Evolutionary conservation across 2,797 vertebrate species (phyloP), one percentile per base, ranked within the genome.

Genomic region (Coreius guichenoti): DNA sequence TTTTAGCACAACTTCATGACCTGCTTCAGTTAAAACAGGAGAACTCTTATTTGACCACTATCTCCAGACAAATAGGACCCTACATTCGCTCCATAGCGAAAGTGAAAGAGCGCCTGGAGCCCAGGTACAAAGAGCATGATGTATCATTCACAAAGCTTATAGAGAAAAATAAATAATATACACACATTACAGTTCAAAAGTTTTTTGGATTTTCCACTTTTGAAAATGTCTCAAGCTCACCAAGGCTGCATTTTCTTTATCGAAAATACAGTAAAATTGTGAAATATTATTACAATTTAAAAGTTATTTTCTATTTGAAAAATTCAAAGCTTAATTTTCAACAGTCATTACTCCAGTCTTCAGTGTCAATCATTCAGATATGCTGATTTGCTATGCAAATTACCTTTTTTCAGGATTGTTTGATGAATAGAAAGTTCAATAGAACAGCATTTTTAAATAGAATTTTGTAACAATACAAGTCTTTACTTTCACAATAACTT

Each of bases 61-160:
- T 97, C 89, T 94, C 96, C 89, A 94, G 93, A 90, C 96, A 97
- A 92, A 97, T 97, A 0, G 95, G 91, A 0, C 96, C 96, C 36
- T 97, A 96, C 0, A 91, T 97, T 74, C 93, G 87, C 74, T 97
- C 96, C 85, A 96, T 97, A 0, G 95, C 95, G 80, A 96, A 96
- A 88, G 96, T 97, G 88, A 97, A 96, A 91, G 96, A 96, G 86
- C 91, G 94, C 7, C 91, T 97, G 80, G 96, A 97, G 88, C 96
- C 96, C 89, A 96, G 96, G 96, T 96, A 91, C 47, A 63, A 5
- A 80, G 21, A 73, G 21, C 36, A 47, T 36, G 3, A 73, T 65
- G 23, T 45, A 65, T 65, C 23, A 17, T 43, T 82, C n/a, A 43
- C 49, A 49, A 12, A 1, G 12, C 9, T 54, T n/a, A 49, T 21